These are phyloP conservation scores for Hyphantria cunea DNA, from an alignment of 1,140 invertebrate species.

Conservation along the genomic window DNA sequence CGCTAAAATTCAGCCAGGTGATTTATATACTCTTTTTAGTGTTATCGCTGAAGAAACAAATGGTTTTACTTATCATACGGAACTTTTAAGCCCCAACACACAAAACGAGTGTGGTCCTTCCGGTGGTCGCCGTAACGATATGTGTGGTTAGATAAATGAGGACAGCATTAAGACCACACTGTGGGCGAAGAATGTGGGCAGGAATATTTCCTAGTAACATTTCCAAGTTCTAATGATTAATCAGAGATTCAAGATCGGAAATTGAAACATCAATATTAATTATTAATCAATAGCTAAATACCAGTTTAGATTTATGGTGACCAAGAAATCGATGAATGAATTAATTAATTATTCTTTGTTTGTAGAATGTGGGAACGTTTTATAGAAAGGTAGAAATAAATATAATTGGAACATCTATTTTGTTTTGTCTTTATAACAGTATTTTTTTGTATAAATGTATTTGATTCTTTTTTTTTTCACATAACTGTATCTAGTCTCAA, in stretches of 20 bases:
- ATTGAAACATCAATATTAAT: not conserved
- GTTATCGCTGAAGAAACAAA: constrained; percentile 6
- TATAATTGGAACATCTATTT: too few relatives aligned
- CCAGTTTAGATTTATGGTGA: too few relatives aligned
- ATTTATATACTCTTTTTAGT: not conserved
- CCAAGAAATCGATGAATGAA: too few relatives aligned
- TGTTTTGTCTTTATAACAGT: too few relatives aligned
- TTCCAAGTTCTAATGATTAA: constrained; percentile 9
- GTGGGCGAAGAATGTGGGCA: constrained; percentile 7
- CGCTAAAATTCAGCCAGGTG: too few relatives aligned
- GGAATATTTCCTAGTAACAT: not conserved
- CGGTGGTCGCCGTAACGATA: constrained; percentile 12
- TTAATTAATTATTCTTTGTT: too few relatives aligned
- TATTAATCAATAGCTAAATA: not conserved
- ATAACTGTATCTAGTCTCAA: too few relatives aligned
- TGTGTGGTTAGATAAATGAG: constrained; percentile 11
- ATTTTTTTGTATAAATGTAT: too few relatives aligned
- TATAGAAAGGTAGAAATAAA: too few relatives aligned
- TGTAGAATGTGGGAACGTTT: too few relatives aligned
- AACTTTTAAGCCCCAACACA: constrained; percentile 6
- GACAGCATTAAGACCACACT: not conserved
- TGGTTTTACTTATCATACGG: constrained; percentile 7
- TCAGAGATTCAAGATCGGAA: not conserved
- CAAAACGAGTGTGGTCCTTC: constrained; percentile 10
- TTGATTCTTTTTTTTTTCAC: too few relatives aligned